phyloP scores from a whole-genome alignment of 2,113 vertebrate genomes.

The Calyptommatus sinebrachiatus region DNA sequence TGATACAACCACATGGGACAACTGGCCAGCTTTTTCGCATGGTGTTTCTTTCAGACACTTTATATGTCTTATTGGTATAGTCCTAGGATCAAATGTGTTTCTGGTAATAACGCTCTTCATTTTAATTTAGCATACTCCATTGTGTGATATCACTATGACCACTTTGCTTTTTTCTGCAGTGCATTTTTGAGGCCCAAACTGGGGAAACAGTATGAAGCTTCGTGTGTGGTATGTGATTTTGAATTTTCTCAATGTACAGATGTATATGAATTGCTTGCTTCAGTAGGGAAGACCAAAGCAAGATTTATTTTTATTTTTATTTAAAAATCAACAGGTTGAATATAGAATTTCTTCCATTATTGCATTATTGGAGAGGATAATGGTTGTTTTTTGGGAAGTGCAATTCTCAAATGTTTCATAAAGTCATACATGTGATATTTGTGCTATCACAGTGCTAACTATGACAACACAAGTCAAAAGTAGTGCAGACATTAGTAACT shows the following conservation, averaged over 20 bases:
- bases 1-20: neutral
- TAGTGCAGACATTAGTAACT: no score
- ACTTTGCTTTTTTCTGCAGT: conserved; percentile 68
- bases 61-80: neutral
- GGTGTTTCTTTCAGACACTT: neutral
- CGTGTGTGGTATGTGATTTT: conserved; percentile 91
- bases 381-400: neutral
- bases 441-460: no score
- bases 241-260: conserved; percentile 38
- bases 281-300: neutral
- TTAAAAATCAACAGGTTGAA: neutral
- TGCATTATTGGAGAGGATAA: neutral
- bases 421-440: no score
- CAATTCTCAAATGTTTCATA: no score
- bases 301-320: neutral
- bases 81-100: neutral
- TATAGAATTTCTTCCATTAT: neutral
- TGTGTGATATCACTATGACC: conserved; percentile 10
- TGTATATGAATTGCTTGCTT: conserved; percentile 23
- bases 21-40: neutral
- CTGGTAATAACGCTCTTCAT: neutral
- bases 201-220: conserved; percentile 98
- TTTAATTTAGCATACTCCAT: conserved; percentile 4
- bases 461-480: no score
- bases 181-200: conserved; percentile 97